Evolutionary conservation across 1,140 invertebrate species (phyloP).

Genomic region (Solenopsis invicta): DNA sequence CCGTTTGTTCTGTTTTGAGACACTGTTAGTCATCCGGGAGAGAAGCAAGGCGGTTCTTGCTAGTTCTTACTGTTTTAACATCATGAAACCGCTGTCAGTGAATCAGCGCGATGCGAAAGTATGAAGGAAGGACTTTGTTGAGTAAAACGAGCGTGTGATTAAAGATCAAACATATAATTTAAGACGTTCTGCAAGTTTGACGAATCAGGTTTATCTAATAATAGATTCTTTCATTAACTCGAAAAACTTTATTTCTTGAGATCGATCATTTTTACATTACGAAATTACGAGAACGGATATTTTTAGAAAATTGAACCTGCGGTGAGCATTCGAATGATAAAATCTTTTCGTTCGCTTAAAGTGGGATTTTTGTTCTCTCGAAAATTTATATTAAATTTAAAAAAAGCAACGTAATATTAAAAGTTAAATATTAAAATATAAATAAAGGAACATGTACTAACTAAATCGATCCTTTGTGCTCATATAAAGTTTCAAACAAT

Average conservation of each 20-base stretch:
- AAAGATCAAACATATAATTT: neutral
- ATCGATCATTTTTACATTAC: neutral
- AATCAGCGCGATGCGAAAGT: slow-evolving; percentile 36
- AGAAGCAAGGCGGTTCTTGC: slow-evolving; percentile 38
- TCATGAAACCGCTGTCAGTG: slow-evolving; percentile 16
- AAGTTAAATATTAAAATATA: neutral
- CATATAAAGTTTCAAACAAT: no score
- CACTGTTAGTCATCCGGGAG: neutral
- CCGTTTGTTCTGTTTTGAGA: neutral
- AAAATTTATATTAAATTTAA: neutral
- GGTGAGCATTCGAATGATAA: neutral
- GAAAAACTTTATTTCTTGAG: neutral
- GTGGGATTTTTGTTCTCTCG: neutral
- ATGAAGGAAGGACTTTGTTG: neutral
- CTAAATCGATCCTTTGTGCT: no score
- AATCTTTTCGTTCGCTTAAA: neutral
- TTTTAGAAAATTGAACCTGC: neutral
- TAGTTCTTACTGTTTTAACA: slow-evolving; percentile 16
- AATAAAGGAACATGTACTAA: no score
- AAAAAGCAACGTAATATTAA: neutral
- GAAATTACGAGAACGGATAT: neutral
- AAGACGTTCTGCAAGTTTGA: neutral
- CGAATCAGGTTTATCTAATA: neutral
- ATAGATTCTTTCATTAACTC: neutral
- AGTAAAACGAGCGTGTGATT: neutral